Evolutionary conservation across 2,113 vertebrate genomes (phyloP).

Genomic region (Daubentonia madagascariensis): DNA sequence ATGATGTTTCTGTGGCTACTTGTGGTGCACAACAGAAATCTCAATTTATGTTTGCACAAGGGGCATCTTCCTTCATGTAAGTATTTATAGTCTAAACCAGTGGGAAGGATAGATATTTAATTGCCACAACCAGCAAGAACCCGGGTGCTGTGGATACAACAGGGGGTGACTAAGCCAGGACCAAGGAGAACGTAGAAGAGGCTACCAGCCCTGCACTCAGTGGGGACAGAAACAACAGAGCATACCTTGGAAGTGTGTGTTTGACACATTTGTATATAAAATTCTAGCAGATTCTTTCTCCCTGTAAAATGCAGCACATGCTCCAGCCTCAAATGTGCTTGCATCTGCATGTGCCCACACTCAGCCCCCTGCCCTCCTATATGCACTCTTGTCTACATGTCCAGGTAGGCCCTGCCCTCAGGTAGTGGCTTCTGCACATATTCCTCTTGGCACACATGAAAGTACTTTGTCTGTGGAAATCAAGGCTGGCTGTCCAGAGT

Average conservation of each 20-base stretch:
- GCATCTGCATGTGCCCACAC: accelerated
- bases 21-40: not conserved
- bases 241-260: not conserved
- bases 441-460: not conserved
- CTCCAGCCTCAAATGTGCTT: not conserved
- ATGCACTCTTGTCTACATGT: not conserved
- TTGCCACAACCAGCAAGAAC: not conserved
- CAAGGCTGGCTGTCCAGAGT: not conserved
- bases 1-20: not conserved
- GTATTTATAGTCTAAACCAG: not conserved
- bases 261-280: accelerated
- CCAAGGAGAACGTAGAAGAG: not conserved
- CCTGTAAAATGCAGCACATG: not conserved
- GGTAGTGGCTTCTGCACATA: not conserved
- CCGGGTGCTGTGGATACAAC: not conserved
- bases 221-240: not conserved
- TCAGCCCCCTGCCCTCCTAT: not conserved
- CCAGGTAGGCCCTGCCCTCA: not conserved
- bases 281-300: not conserved
- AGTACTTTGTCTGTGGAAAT: not conserved
- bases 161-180: not conserved
- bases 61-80: not conserved
- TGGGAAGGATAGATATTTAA: not conserved
- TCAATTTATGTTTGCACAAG: not conserved
- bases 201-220: not conserved